phyloP scores from a whole-genome alignment of 1,140 invertebrate species.

The Panagrolaimus sp. region DNA sequence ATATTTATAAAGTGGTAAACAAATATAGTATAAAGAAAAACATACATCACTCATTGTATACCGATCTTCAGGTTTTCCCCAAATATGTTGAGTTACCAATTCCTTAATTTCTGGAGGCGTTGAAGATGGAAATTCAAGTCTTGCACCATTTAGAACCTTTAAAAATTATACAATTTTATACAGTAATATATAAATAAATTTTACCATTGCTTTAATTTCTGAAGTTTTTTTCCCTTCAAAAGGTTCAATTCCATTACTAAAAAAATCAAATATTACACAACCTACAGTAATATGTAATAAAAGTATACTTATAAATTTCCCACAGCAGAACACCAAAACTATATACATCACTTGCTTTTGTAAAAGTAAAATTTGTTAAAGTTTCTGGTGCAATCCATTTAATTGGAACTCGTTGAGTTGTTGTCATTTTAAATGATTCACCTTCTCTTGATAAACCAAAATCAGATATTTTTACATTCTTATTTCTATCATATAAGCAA shows the following conservation, averaged over 20 bases:
- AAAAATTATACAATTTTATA: too few species aligned
- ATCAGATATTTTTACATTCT: slow-evolving; percentile 22
- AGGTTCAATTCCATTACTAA: slow-evolving; percentile 32
- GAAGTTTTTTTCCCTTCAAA: slow-evolving; percentile 24
- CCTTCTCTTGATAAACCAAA: slow-evolving; percentile 31
- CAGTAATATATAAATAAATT: too few species aligned
- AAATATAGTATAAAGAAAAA: background rate
- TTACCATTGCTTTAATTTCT: background rate
- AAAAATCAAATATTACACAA: background rate
- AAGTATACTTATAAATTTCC: slow-evolving; percentile 59
- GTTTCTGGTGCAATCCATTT: slow-evolving; percentile 35
- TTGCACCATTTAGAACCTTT: background rate
- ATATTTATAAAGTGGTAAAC: background rate
- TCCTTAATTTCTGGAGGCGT: background rate
- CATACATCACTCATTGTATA: slow-evolving; percentile 1
- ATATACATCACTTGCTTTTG: slow-evolving; percentile 26
- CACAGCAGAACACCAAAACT: slow-evolving; percentile 34
- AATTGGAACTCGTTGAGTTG: slow-evolving; percentile 23
- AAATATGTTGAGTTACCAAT: background rate
- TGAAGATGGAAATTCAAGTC: background rate
- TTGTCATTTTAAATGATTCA: slow-evolving; percentile 18
- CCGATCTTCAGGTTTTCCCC: background rate
- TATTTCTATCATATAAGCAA: slow-evolving; percentile 11
- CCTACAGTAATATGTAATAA: slow-evolving; percentile 30
- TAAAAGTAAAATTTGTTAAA: slow-evolving; percentile 25